These are phyloP conservation scores for Drosophila lacicola DNA, from an alignment of 2,888 invertebrate genomes.

Conservation along the genomic window DNA sequence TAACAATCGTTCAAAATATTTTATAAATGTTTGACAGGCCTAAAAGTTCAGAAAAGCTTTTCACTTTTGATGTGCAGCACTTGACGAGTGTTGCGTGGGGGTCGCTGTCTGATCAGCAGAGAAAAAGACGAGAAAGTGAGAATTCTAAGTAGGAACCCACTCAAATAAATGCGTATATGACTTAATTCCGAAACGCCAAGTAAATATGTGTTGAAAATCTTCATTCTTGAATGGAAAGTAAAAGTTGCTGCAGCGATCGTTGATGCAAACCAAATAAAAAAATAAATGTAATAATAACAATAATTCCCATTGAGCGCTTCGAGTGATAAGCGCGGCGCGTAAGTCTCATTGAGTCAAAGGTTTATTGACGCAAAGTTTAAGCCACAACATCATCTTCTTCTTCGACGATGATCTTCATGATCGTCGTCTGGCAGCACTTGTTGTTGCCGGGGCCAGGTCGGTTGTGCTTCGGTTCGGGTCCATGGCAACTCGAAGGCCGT, in stretches of 20 bases:
- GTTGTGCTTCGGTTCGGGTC: constrained; percentile 45
- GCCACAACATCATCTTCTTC: constrained; percentile 16
- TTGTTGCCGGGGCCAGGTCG: constrained; percentile 46
- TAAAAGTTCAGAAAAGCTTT: constrained; percentile 37
- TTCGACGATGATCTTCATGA: constrained; percentile 47
- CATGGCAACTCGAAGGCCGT: constrained; percentile 74
- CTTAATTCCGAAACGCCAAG: constrained; percentile 44
- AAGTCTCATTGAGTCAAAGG: constrained; percentile 72
- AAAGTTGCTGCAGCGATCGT: constrained; percentile 65
- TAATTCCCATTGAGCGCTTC: constrained; percentile 47
- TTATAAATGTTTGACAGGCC: constrained; percentile 5
- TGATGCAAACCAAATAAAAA: constrained; percentile 36
- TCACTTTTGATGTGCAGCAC: constrained; percentile 56
- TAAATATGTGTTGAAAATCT: constrained; percentile 22
- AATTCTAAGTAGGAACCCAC: constrained; percentile 66
- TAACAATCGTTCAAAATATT: constrained; percentile 1
- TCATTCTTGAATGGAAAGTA: constrained; percentile 74
- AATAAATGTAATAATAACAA: constrained; percentile 22
- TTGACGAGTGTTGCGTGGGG: constrained; percentile 29
- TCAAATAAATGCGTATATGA: constrained; percentile 46
- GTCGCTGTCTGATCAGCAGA: not conserved
- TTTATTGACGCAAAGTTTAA: constrained; percentile 68
- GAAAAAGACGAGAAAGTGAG: constrained; percentile 38
- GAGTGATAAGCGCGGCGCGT: constrained; percentile 61
- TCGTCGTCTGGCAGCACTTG: constrained; percentile 58